A percentile compares a stretch with the other conserved stretches of the same genome.
phyloP scores from a whole-genome alignment of 2,888 invertebrate species.

The Pseudeuparius sepicola region DNA sequence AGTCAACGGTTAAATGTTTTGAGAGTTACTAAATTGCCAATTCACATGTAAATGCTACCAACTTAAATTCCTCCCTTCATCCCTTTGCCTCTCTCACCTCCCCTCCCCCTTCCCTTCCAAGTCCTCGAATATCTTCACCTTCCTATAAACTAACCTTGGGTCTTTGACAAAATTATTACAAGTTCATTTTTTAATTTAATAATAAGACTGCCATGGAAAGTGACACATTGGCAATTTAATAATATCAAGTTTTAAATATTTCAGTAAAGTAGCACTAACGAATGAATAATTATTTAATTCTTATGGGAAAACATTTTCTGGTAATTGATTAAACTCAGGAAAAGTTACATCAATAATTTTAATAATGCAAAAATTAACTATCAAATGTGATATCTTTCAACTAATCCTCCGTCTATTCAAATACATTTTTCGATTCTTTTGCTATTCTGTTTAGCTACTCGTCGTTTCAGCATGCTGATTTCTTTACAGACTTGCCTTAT shows the following conservation, averaged over 20 bases:
- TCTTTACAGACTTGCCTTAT: slow-evolving; percentile 1
- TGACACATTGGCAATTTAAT: slow-evolving; percentile 1
- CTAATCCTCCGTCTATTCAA: slow-evolving; percentile 2
- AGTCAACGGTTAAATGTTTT: too few relatives aligned
- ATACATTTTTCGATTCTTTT: slow-evolving; percentile 2
- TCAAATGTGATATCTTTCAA: slow-evolving; percentile 2
- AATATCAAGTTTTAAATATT: slow-evolving; percentile 1
- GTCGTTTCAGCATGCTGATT: neutral
- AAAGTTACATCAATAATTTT: slow-evolving; percentile 2
- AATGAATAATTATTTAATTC: slow-evolving; percentile 1
- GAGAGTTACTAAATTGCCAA: too few relatives aligned
- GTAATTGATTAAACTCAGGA: slow-evolving; percentile 2
- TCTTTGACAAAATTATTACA: slow-evolving; percentile 2
- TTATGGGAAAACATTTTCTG: slow-evolving; percentile 2
- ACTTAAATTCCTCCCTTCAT: too few relatives aligned
- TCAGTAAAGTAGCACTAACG: slow-evolving; percentile 1
- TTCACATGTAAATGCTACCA: too few relatives aligned
- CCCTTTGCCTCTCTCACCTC: too few relatives aligned
- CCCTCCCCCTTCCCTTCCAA: too few relatives aligned
- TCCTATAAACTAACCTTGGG: too few relatives aligned
- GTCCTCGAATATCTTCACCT: too few relatives aligned
- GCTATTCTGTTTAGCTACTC: neutral
- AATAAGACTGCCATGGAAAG: slow-evolving; percentile 2
- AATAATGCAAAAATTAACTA: slow-evolving; percentile 1
- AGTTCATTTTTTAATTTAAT: neutral